Conservation (phyloP, 2,113 vertebrate genomes). For the Triplophysa rosa region DNA sequence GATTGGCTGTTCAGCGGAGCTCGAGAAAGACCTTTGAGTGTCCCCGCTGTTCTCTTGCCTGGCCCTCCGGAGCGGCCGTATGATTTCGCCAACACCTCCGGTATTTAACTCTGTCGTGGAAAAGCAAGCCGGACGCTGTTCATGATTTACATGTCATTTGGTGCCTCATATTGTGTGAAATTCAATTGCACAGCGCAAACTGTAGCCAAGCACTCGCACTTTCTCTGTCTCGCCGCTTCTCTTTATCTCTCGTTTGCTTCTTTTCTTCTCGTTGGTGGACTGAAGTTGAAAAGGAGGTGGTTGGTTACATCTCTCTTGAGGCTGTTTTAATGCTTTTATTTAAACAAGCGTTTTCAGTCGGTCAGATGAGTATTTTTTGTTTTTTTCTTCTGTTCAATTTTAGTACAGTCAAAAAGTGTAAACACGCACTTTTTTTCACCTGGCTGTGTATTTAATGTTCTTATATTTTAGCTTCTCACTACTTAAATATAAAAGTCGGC, state of each 20-base stretch:
- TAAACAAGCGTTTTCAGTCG: background rate
- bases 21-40: slow-evolving; percentile 90
- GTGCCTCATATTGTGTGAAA: slow-evolving; percentile 99
- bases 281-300: background rate
- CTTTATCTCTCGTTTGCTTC: slow-evolving; percentile 16
- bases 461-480: too few species aligned
- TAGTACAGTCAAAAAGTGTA: too few species aligned
- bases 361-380: too few species aligned
- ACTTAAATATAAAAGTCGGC: too few species aligned
- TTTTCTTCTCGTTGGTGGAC: slow-evolving; percentile 10
- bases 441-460: too few species aligned
- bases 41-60: slow-evolving; percentile 59
- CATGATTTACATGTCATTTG: slow-evolving; percentile 99
- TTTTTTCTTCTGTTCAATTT: too few species aligned
- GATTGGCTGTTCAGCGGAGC: slow-evolving; percentile 76
- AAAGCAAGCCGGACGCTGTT: slow-evolving; percentile 93
- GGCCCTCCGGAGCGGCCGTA: slow-evolving; percentile 92
- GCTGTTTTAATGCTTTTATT: background rate
- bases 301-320: background rate
- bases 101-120: slow-evolving; percentile 97
- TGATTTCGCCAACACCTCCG: slow-evolving; percentile 99
- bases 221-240: slow-evolving; percentile 10
- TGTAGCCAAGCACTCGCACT: slow-evolving; percentile 81
- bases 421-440: too few species aligned
- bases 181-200: slow-evolving; percentile 99